These are phyloP conservation scores for Aurelia aurita complex sp. Pacific DNA, from an alignment of 30 jellyfish, hydroid and myxozoan genomes.

Conservation along the genomic window DNA sequence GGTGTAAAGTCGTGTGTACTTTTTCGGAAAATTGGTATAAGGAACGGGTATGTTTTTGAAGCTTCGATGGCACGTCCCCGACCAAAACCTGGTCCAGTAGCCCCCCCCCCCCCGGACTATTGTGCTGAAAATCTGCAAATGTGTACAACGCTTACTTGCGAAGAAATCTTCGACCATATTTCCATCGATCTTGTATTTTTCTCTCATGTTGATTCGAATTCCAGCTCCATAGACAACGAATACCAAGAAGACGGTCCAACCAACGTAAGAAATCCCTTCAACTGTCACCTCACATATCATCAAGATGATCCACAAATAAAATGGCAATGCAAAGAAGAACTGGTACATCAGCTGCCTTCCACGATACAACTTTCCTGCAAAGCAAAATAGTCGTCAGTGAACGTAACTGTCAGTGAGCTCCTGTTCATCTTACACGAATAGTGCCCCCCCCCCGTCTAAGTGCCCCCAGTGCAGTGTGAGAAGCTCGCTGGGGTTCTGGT, in stretches of 20 bases:
- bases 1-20: too few species aligned
- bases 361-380: slow-evolving; percentile 42
- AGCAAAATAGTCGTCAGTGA: too few species aligned
- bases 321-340: slow-evolving; percentile 50
- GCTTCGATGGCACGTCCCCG: too few species aligned
- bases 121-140: not conserved
- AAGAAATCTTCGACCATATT: slow-evolving; percentile 91
- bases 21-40: too few species aligned
- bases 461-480: too few species aligned
- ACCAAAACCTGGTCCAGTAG: too few species aligned
- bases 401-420: too few species aligned
- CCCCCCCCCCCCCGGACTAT: too few species aligned
- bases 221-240: slow-evolving; percentile 86
- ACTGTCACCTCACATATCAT: slow-evolving; percentile 76
- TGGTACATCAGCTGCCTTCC: slow-evolving; percentile 29
- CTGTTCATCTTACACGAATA: too few species aligned
- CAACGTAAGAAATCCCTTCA: slow-evolving; percentile 77
- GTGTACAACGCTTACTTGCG: slow-evolving; percentile 27
- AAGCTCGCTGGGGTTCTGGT: too few species aligned
- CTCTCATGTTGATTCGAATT: slow-evolving; percentile 80
- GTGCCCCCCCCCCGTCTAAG: too few species aligned
- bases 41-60: too few species aligned
- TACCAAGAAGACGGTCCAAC: slow-evolving; percentile 72
- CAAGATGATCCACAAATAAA: slow-evolving; percentile 81
- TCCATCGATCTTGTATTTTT: slow-evolving; percentile 75